phyloP scores from a whole-genome alignment of 1,140 invertebrate genomes.

The Drosophila santomea region DNA sequence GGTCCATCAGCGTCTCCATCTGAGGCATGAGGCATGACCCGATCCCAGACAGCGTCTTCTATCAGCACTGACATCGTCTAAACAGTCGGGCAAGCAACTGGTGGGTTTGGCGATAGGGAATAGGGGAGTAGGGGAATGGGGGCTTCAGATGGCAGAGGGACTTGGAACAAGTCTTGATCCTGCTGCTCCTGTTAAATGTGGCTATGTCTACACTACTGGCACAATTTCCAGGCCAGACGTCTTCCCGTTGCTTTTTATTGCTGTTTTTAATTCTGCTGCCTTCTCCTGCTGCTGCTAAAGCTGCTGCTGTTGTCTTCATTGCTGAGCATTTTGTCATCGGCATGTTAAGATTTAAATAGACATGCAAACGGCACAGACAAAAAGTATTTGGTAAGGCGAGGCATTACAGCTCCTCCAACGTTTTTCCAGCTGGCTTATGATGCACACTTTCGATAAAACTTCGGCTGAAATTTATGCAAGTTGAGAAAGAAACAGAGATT shows the following conservation, averaged over 20 bases:
- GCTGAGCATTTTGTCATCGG: conserved; percentile 78
- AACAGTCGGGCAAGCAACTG: conserved; percentile 48
- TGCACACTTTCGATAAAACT: conserved; percentile 80
- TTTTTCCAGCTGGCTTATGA: conserved; percentile 64
- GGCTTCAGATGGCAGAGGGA: background rate
- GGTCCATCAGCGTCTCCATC: conserved; percentile 33
- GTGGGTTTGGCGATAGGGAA: background rate
- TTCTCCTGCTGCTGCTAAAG: conserved; percentile 24
- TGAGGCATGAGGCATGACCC: conserved; percentile 41
- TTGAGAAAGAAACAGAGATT: conserved; percentile 50
- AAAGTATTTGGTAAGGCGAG: conserved; percentile 12
- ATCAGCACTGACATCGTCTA: conserved; percentile 71
- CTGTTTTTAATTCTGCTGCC: conserved; percentile 48
- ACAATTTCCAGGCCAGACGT: conserved; percentile 62
- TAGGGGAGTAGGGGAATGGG: background rate
- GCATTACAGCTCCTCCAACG: conserved; percentile 41
- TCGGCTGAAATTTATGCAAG: conserved; percentile 67
- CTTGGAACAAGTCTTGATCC: conserved; percentile 71
- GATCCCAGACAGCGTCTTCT: conserved; percentile 62
- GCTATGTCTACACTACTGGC: conserved; percentile 72
- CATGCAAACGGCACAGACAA: conserved; percentile 47
- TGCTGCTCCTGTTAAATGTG: conserved; percentile 77
- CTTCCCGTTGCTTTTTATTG: conserved; percentile 53
- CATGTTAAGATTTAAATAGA: conserved; percentile 79
- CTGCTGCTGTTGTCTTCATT: conserved; percentile 51